A percentile compares a stretch with the other conserved stretches of the same genome.
phyloP scores from a whole-genome alignment of 2,113 vertebrate genomes.

The Catharus minimus region DNA sequence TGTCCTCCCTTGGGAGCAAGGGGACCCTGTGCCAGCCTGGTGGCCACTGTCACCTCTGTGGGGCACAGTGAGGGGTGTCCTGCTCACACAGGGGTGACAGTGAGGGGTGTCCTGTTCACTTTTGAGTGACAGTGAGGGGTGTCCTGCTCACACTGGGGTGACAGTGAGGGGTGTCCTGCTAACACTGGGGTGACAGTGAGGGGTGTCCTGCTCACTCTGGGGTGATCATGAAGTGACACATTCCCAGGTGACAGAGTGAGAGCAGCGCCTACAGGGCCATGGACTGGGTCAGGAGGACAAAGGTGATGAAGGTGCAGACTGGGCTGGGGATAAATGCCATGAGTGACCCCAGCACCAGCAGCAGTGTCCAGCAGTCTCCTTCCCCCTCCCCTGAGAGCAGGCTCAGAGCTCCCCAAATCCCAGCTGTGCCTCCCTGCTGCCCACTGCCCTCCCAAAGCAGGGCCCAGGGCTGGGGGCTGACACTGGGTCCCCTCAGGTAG shows the following conservation, averaged over 20 bases:
- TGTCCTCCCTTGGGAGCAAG: fast-evolving
- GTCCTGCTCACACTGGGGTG: not conserved
- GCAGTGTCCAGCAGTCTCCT: not conserved
- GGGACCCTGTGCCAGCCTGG: fast-evolving
- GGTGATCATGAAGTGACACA: not conserved
- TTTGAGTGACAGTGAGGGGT: fast-evolving
- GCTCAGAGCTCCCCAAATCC: fast-evolving
- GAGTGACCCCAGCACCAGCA: not conserved
- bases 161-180: fast-evolving
- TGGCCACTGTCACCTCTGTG: fast-evolving
- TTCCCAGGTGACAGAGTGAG: not conserved
- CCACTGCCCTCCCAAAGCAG: not conserved
- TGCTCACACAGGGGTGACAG: fast-evolving
- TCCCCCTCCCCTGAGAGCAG: not conserved
- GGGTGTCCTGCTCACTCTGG: fast-evolving
- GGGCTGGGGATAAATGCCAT: fast-evolving
- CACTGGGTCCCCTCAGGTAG: not conserved
- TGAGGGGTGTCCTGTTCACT: fast-evolving
- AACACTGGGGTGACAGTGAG: fast-evolving
- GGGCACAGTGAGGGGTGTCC: fast-evolving
- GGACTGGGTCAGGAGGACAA: conserved; percentile 1
- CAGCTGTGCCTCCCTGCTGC: not conserved
- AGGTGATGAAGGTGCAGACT: not conserved
- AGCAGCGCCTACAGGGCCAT: not conserved
- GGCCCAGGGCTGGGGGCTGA: not conserved